Conservation (phyloP, 2,113 vertebrate genomes). For the Conger conger region DNA sequence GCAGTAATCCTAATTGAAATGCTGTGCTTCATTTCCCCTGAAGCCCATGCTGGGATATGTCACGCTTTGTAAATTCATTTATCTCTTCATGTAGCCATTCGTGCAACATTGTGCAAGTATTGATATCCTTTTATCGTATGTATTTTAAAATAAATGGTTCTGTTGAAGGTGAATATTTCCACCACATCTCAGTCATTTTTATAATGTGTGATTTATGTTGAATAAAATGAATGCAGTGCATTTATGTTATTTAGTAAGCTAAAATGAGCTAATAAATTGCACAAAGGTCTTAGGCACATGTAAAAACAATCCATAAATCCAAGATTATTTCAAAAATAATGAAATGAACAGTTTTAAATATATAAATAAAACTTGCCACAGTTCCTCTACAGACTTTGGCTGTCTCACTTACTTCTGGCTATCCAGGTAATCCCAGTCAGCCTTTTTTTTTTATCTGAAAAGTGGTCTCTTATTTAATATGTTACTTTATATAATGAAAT, state of each 20-base stretch:
- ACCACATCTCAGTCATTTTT: neutral
- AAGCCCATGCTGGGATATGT: neutral
- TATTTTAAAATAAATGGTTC: neutral
- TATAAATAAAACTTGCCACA: too few species aligned
- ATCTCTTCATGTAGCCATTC: neutral
- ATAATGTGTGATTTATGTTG: neutral
- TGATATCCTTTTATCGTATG: neutral
- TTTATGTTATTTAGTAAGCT: neutral
- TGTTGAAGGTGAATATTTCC: neutral
- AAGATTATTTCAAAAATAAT: too few species aligned
- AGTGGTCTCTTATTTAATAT: too few species aligned
- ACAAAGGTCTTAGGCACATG: too few species aligned
- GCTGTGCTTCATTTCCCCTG: neutral
- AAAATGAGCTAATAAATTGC: neutral
- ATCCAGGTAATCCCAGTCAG: too few species aligned
- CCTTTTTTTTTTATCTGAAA: too few species aligned
- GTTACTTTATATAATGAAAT: too few species aligned
- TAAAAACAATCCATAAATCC: too few species aligned
- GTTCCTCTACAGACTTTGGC: too few species aligned
- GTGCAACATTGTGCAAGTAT: neutral
- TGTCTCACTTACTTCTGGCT: too few species aligned
- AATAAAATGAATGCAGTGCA: neutral
- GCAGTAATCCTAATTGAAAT: neutral
- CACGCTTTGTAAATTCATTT: neutral
- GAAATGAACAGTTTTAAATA: too few species aligned